Evolutionary conservation across 2,797 vertebrate species (phyloP).

Genomic region (Cichlasoma orientale): DNA sequence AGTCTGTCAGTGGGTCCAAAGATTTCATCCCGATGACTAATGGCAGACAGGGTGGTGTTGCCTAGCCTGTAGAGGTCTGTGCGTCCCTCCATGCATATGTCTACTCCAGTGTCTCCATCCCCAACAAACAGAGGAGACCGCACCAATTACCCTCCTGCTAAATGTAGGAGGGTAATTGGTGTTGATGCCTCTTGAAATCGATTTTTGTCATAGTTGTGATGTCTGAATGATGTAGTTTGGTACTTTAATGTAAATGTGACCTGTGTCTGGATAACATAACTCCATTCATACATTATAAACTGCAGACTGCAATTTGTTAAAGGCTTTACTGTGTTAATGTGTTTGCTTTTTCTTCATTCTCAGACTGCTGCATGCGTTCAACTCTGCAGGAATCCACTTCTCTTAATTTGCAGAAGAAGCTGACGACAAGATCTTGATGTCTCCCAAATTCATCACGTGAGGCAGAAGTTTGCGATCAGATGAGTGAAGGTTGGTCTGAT

Average conservation of each 20-base stretch:
- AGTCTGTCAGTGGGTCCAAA: no score
- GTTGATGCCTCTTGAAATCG: no score
- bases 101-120: no score
- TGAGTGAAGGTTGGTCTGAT: not conserved
- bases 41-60: no score
- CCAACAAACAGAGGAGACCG: no score
- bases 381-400: constrained; percentile 95
- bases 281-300: not conserved
- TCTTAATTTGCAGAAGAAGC: constrained; percentile 73
- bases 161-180: no score
- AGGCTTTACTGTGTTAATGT: not conserved
- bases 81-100: no score
- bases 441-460: not conserved
- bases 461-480: not conserved
- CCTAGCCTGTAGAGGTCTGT: no score
- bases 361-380: constrained; percentile 96
- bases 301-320: not conserved
- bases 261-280: not conserved
- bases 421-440: not conserved
- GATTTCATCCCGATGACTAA: no score
- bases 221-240: no score
- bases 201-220: no score
- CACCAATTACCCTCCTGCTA: no score
- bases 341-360: constrained; percentile 20
- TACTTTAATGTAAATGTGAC: not conserved